phyloP scores from a whole-genome alignment of 2,888 invertebrate genomes.

The Andricus curvator region DNA sequence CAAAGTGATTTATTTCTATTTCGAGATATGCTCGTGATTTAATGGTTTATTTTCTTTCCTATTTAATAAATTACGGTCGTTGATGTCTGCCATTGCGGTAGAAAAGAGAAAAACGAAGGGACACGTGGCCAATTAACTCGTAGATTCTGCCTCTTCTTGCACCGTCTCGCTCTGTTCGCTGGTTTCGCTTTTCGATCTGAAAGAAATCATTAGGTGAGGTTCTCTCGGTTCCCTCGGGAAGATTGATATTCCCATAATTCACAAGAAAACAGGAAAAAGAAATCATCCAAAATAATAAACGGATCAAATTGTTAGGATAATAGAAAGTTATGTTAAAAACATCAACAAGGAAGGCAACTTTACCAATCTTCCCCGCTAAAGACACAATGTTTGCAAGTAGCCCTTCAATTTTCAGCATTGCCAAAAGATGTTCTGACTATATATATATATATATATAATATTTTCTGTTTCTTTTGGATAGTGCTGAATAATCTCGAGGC shows the following conservation, averaged over 20 bases:
- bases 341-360: background rate
- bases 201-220: constrained; percentile 71
- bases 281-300: background rate
- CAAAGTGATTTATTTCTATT: constrained; percentile 3
- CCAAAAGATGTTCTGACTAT: background rate
- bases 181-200: constrained; percentile 77
- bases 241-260: constrained; percentile 20
- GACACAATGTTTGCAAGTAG: background rate
- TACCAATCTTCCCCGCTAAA: constrained; percentile 22
- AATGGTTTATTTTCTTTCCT: background rate
- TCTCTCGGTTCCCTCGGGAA: constrained; percentile 43
- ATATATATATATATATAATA: background rate
- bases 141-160: constrained; percentile 72
- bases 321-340: background rate
- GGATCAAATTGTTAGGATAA: background rate
- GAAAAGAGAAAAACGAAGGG: constrained; percentile 50
- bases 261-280: background rate
- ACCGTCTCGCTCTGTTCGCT: constrained; percentile 72
- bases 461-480: background rate
- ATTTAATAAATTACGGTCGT: background rate
- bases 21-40: constrained; percentile 15
- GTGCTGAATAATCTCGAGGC: constrained; percentile 4
- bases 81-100: constrained; percentile 2
- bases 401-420: background rate
- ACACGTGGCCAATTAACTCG: constrained; percentile 60